Evolutionary conservation across 2,113 vertebrate genomes (phyloP).

Genomic region (Dromaius novaehollandiae): DNA sequence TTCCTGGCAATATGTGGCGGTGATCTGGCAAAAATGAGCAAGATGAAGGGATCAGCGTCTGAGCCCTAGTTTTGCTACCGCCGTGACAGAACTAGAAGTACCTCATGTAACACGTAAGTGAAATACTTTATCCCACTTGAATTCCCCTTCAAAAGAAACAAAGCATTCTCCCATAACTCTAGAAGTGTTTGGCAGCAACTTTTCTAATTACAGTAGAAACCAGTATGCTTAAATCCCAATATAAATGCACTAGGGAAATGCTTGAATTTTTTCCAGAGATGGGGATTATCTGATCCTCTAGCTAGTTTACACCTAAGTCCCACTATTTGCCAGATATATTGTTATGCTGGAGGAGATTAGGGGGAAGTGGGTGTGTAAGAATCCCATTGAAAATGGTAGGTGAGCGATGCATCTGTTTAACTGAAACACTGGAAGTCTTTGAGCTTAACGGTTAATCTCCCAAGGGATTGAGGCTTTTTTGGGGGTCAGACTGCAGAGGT

Average conservation of each 20-base stretch:
- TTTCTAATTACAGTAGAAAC: background rate
- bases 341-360: background rate
- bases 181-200: background rate
- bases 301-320: background rate
- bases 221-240: background rate
- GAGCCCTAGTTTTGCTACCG: background rate
- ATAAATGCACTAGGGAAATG: background rate
- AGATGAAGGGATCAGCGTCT: background rate
- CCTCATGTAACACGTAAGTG: background rate
- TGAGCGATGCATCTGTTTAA: background rate
- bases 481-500: background rate
- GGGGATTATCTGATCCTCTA: background rate
- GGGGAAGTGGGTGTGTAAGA: background rate
- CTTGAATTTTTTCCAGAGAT: background rate
- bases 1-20: background rate
- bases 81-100: accelerated
- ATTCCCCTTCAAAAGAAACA: background rate
- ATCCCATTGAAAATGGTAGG: background rate
- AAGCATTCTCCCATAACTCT: background rate
- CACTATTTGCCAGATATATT: background rate
- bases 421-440: background rate
- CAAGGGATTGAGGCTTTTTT: background rate
- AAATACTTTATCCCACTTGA: background rate
- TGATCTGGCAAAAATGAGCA: background rate
- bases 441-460: background rate